phyloP scores from a whole-genome alignment of 2,888 invertebrate species.

The Yponomeuta malinellus region DNA sequence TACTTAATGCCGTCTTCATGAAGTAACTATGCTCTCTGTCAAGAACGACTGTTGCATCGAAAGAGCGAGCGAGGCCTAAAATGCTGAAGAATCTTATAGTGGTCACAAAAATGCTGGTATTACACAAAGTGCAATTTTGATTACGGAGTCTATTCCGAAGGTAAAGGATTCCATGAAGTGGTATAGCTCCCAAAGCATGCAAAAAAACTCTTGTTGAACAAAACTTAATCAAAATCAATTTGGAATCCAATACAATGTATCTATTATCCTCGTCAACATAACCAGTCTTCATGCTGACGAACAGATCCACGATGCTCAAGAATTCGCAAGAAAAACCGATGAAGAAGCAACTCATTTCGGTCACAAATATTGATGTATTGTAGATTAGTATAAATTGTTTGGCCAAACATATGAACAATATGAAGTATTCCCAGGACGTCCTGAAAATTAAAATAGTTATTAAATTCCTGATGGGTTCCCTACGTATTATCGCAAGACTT shows the following conservation, averaged over 20 bases:
- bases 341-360: background rate
- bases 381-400: background rate
- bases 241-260: background rate
- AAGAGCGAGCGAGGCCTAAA: background rate
- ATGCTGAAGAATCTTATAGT: background rate
- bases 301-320: background rate
- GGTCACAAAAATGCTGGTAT: background rate
- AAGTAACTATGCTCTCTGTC: background rate
- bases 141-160: background rate
- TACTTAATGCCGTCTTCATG: background rate
- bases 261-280: background rate
- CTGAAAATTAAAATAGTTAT: background rate
- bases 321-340: background rate
- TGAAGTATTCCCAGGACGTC: background rate
- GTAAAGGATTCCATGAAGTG: background rate
- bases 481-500: too few species aligned
- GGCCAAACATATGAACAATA: background rate
- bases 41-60: background rate
- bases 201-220: background rate
- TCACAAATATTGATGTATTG: background rate
- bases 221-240: background rate
- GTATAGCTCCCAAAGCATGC: background rate
- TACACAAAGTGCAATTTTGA: background rate
- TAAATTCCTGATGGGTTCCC: background rate
- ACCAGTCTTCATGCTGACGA: background rate